A percentile compares a stretch with the other conserved stretches of the same genome.
These are phyloP conservation scores for Macquaria australasica DNA, from an alignment of 2,113 vertebrate species.

Conservation along the genomic window DNA sequence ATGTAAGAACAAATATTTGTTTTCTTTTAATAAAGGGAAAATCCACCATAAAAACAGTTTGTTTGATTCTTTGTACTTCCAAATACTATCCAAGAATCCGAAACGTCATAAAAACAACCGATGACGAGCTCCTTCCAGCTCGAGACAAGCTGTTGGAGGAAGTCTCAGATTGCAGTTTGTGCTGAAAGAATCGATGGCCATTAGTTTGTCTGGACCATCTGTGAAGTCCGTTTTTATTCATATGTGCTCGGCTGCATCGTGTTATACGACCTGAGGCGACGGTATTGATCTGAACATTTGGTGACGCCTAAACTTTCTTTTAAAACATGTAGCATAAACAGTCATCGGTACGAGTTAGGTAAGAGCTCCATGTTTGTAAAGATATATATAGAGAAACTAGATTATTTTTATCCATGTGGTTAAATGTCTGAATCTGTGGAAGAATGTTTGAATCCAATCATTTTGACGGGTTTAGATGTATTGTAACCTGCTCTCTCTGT, in stretches of 20 bases:
- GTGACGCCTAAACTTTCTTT: conserved; percentile 8
- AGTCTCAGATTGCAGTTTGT: conserved; percentile 26
- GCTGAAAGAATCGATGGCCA: conserved; percentile 42
- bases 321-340: not conserved
- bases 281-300: conserved; percentile 23
- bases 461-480: not conserved
- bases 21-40: not conserved
- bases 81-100: not conserved
- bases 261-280: conserved; percentile 1
- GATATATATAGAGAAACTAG: not conserved
- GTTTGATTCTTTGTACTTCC: not conserved
- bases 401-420: not conserved
- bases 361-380: not conserved
- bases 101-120: not conserved
- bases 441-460: no score
- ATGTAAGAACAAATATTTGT: not conserved
- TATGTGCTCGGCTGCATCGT: not conserved
- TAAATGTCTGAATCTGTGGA: not conserved
- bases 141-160: not conserved
- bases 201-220: conserved; percentile 40
- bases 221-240: conserved; percentile 9
- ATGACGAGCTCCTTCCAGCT: not conserved
- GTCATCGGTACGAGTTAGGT: not conserved
- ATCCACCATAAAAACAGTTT: not conserved
- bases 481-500: not conserved